Conservation (phyloP, 1,140 invertebrate species). For the Galendromus occidentalis region DNA sequence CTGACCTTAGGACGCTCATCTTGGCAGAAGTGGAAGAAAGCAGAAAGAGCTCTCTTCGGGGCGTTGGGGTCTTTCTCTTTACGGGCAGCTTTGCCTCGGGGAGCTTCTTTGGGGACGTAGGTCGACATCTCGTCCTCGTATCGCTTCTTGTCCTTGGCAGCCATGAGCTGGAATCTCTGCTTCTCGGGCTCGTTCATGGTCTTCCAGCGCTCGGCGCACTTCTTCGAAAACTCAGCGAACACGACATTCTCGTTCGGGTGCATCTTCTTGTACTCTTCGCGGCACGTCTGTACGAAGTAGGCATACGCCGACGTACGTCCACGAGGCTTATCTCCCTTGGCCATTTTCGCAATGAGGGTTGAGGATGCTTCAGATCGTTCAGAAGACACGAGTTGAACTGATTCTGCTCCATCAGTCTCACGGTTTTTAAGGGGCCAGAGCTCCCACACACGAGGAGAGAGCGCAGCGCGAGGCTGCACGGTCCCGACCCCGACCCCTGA, state of each 20-base stretch:
- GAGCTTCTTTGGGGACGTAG: slow-evolving; percentile 74
- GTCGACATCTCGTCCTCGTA: slow-evolving; percentile 90
- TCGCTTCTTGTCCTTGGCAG: slow-evolving; percentile 86
- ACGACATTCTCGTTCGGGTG: slow-evolving; percentile 95
- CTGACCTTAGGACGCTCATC: slow-evolving; percentile 88
- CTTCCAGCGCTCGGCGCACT: slow-evolving; percentile 98
- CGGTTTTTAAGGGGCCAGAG: no score
- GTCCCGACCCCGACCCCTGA: no score
- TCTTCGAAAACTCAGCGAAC: slow-evolving; percentile 95
- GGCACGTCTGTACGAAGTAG: slow-evolving; percentile 96
- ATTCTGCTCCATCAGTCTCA: no score
- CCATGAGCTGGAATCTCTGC: slow-evolving; percentile 95
- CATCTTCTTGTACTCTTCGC: slow-evolving; percentile 97
- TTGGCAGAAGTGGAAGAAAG: slow-evolving; percentile 98
- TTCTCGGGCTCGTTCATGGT: slow-evolving; percentile 98
- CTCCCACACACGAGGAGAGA: no score
- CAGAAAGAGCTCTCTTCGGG: slow-evolving; percentile 92
- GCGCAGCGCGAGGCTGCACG: no score
- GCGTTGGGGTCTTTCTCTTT: slow-evolving; percentile 96
- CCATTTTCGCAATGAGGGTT: no score
- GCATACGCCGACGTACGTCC: slow-evolving; percentile 98
- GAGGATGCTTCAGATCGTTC: no score
- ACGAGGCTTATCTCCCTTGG: slow-evolving; percentile 54
- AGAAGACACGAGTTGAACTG: no score
- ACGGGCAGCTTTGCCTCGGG: slow-evolving; percentile 58